Conservation (phyloP, 2,888 invertebrate genomes). For the Beris morrisii region DNA sequence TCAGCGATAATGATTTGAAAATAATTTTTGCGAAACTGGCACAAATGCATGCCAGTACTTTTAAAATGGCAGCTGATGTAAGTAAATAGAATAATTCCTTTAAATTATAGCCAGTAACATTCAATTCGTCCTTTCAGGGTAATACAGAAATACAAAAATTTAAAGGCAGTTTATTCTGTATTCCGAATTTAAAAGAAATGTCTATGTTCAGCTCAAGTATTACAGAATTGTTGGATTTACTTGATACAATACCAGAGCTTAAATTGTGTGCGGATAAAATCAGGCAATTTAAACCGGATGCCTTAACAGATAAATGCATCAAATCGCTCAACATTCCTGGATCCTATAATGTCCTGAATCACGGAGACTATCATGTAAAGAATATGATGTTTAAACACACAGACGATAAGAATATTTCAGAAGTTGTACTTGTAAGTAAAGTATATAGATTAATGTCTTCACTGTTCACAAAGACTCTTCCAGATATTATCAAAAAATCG, state of each 20-base stretch:
- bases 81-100: background rate
- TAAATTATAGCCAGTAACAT: background rate
- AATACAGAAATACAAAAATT: background rate
- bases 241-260: conserved; percentile 1
- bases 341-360: conserved; percentile 16
- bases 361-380: conserved; percentile 19
- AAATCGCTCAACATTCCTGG: background rate
- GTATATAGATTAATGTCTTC: background rate
- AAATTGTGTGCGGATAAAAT: background rate
- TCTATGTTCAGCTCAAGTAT: background rate
- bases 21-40: conserved; percentile 20
- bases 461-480: background rate
- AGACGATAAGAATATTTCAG: background rate
- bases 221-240: conserved; percentile 1
- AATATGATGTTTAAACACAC: conserved; percentile 26
- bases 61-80: conserved; percentile 17
- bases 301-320: conserved; percentile 1
- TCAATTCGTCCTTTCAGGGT: conserved; percentile 8
- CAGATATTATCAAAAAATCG: background rate
- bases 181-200: conserved; percentile 10
- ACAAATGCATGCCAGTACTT: conserved; percentile 13
- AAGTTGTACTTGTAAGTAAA: conserved; percentile 11
- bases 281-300: background rate
- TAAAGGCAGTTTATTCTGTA: conserved; percentile 10
- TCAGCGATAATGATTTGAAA: conserved; percentile 1